A percentile compares a stretch with the other conserved stretches of the same genome.
Evolutionary conservation across 2,113 vertebrate genomes (phyloP).

Genomic region (Spheniscus mendiculus): DNA sequence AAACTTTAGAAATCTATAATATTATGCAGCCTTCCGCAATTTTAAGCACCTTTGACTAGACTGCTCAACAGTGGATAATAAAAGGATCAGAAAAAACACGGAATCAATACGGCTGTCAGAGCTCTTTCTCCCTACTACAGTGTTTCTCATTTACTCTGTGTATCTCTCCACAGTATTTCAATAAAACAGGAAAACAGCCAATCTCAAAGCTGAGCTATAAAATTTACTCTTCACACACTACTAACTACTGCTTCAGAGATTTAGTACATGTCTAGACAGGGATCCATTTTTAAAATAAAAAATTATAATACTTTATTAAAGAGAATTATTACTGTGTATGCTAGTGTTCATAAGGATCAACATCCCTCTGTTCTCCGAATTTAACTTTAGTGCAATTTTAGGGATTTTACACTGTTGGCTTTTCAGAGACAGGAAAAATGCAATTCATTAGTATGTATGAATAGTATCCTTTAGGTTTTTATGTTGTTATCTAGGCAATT

Average conservation of each 20-base stretch:
- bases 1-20: neutral
- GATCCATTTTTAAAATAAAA: neutral
- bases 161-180: neutral
- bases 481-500: neutral
- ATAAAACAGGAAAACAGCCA: neutral
- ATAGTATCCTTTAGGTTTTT: neutral
- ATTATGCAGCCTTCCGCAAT: neutral
- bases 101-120: conserved; percentile 1
- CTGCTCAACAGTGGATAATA: neutral
- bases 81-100: neutral
- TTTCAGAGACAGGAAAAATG: neutral
- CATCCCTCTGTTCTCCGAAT: neutral
- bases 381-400: neutral
- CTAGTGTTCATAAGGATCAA: neutral
- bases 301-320: neutral
- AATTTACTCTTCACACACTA: neutral
- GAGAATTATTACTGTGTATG: neutral
- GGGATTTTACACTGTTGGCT: neutral
- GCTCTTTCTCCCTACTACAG: neutral
- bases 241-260: neutral
- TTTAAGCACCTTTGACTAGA: neutral
- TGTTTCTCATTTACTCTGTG: neutral
- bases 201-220: neutral
- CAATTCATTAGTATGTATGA: neutral
- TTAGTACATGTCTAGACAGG: neutral